Percentiles rank a stretch among this genome's conserved stretches.
These are phyloP conservation scores for zebrafish (Danio rerio) DNA, from an alignment of 2,113 vertebrate species.

Conservation along the genomic window DNA sequence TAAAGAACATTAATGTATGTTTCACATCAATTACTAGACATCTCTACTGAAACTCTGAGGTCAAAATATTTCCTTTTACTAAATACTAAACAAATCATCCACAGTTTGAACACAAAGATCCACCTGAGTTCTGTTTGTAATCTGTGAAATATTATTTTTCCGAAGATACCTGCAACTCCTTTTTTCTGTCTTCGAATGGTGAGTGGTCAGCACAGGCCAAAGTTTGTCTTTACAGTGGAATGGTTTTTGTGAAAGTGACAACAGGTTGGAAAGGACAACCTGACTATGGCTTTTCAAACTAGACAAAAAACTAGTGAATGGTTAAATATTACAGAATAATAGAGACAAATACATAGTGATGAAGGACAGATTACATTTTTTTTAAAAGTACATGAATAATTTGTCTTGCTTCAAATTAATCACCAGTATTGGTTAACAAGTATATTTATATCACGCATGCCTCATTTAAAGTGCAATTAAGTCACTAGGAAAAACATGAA, in stretches of 20 bases:
- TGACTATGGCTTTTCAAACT: neutral
- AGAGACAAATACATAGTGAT: neutral
- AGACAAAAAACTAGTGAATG: neutral
- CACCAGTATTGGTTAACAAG: neutral
- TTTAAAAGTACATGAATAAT: neutral
- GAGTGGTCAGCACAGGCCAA: neutral
- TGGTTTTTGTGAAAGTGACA: neutral
- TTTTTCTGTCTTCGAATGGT: neutral
- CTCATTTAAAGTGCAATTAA: neutral
- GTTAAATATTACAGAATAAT: neutral
- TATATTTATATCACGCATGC: neutral
- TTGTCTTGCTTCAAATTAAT: neutral
- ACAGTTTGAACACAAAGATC: neutral
- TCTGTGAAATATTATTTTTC: neutral
- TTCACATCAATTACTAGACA: neutral
- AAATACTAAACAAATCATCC: neutral
- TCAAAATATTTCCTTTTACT: neutral
- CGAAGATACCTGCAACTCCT: neutral
- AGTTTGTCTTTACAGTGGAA: neutral
- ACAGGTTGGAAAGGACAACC: neutral
- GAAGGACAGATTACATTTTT: neutral
- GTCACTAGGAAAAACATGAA: neutral
- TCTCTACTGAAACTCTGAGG: neutral
- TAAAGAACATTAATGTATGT: neutral
- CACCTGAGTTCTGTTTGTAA: constrained; percentile 2